phyloP scores from a whole-genome alignment of 2,113 vertebrate species.

The Saguinus imperator region DNA sequence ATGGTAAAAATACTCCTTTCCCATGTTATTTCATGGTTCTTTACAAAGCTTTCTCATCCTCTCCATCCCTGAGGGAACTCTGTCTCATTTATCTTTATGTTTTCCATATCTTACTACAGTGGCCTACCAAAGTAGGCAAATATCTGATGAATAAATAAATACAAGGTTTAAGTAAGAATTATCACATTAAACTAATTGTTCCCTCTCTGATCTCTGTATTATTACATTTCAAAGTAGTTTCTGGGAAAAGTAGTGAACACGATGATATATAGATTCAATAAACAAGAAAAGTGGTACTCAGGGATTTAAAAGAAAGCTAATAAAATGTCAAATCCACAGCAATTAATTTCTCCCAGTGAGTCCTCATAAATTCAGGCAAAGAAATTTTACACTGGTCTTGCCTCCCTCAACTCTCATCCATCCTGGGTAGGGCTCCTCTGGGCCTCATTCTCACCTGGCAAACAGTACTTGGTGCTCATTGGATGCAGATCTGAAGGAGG shows the following conservation, averaged over 20 bases:
- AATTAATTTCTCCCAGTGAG: not conserved
- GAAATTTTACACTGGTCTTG: not conserved
- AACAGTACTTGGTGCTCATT: not conserved
- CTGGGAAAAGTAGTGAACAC: not conserved
- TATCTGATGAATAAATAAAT: not conserved
- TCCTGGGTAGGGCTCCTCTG: not conserved
- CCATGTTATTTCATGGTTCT: not conserved
- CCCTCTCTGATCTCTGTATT: not conserved
- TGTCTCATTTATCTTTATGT: not conserved
- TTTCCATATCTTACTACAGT: not conserved
- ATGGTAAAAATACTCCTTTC: not conserved
- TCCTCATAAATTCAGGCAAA: not conserved
- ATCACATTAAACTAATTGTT: not conserved
- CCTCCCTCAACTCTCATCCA: not conserved
- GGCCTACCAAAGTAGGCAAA: slow-evolving; percentile 1
- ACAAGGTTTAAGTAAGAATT: not conserved
- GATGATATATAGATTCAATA: not conserved
- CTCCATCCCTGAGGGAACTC: not conserved
- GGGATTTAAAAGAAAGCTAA: not conserved
- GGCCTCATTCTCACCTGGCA: not conserved
- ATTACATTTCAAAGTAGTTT: not conserved
- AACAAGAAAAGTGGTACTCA: not conserved
- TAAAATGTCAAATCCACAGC: not conserved
- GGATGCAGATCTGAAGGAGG: not conserved
- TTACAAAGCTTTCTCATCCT: not conserved